These are phyloP conservation scores for Sceliomorpha sp. DNA, from an alignment of 2,888 invertebrate species.

Conservation along the genomic window DNA sequence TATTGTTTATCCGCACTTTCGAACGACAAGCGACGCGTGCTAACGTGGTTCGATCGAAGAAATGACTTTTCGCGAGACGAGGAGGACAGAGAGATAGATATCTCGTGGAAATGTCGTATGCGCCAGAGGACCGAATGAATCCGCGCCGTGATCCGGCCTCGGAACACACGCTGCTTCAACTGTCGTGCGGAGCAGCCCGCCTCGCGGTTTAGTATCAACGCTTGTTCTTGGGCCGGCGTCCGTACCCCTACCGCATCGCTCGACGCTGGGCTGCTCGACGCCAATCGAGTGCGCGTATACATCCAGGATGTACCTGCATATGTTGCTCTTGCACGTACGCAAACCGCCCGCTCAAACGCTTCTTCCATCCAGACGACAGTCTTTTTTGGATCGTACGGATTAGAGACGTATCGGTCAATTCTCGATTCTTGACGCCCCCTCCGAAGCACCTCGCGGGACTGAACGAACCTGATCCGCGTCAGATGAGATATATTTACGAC, in stretches of 20 bases:
- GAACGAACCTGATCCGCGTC: too few relatives aligned
- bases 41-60: too few relatives aligned
- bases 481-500: background rate
- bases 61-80: too few relatives aligned
- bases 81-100: conserved; percentile 12
- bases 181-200: conserved; percentile 72
- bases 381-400: too few relatives aligned
- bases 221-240: conserved; percentile 70
- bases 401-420: too few relatives aligned
- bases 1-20: too few relatives aligned
- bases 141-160: conserved; percentile 65
- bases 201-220: conserved; percentile 73
- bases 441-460: too few relatives aligned
- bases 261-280: conserved; percentile 64
- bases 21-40: too few relatives aligned
- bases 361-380: conserved; percentile 22
- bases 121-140: conserved; percentile 25
- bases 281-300: conserved; percentile 71
- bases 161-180: conserved; percentile 72
- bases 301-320: conserved; percentile 63
- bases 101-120: conserved; percentile 18
- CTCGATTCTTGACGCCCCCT: too few relatives aligned
- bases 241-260: conserved; percentile 69
- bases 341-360: too few relatives aligned
- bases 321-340: conserved; percentile 41